Evolutionary conservation across 2,888 invertebrate species (phyloP), one percentile per base, ranked within the genome.

Genomic region (Acronicta leporina): DNA sequence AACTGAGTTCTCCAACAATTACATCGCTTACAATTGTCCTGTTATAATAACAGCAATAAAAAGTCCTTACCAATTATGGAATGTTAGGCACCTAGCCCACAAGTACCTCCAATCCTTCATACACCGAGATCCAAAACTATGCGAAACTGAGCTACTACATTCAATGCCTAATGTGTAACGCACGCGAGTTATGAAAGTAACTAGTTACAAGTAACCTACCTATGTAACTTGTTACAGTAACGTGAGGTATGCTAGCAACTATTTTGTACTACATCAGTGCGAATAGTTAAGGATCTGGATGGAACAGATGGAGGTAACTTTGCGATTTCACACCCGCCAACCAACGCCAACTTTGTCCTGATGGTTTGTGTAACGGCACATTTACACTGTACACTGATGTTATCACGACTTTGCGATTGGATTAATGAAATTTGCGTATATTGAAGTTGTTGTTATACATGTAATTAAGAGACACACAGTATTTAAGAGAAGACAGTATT

Each of bases 201-300:
- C 65, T 61, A 61, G 7, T 38, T n/a, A 38, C 38, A 38, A n/a
- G 38, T 38, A 38, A 38, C n/a, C 6, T 38, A 38, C 38, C 38
- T n/a, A 38, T 38, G 38, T 38, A n/a, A 38, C 38, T 6, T 6
- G 38, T 38, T n/a, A 38, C 38, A 38, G 35, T 45, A 42, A 47
- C 49, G 50, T 42, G 20, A 64, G 55, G 49, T 42, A 63, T 52
- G 50, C 66, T 33, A 49, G 54, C 63, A 82, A 83, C 76, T 79
- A 78, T 76, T 68, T 67, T 48, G 49, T 65, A 60, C 48, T 46
- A 44, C 59, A 64, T 54, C 57, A 58, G 50, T 64, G 61, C 68
- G 63, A 82, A 83, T 86, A 84, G 86, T 87, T 86, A 64, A 71
- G 81, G 77, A 78, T 81, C 69, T 75, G 73, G 73, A 73, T 77